phyloP scores from a whole-genome alignment of 2,797 vertebrate species.

The Hapalemur alaotrensis region DNA sequence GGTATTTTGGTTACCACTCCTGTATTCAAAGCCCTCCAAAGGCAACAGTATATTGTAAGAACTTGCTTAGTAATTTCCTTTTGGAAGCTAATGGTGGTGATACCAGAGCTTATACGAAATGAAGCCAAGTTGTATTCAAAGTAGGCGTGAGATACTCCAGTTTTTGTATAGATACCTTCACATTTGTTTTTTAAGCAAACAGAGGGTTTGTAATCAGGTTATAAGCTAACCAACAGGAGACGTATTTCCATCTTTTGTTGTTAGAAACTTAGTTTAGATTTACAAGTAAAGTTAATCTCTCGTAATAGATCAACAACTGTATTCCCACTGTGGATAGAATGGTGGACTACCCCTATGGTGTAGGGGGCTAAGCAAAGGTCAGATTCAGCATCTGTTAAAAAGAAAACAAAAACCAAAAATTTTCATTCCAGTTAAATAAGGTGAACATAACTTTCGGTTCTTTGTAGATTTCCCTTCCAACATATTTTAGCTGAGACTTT shows the following conservation, averaged over 20 bases:
- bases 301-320: neutral
- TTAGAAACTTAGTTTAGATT: neutral
- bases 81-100: neutral
- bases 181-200: constrained; percentile 14
- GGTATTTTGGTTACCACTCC: neutral
- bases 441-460: neutral
- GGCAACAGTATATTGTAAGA: neutral
- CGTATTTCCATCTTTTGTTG: neutral
- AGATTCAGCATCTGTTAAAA: neutral
- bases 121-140: neutral
- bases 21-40: neutral
- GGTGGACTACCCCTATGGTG: too few relatives aligned
- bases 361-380: neutral
- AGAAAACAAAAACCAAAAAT: neutral
- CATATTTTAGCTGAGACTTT: neutral
- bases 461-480: neutral
- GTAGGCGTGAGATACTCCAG: neutral
- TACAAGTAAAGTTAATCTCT: constrained; percentile 4
- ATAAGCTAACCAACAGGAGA: neutral
- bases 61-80: constrained; percentile 4
- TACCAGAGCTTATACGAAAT: neutral
- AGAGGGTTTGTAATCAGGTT: neutral
- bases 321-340: neutral
- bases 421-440: neutral
- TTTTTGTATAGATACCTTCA: neutral